Evolutionary conservation across 2,888 invertebrate genomes (phyloP), one percentile per base, ranked within the genome.

Genomic region (Pyrrhia umbra): DNA sequence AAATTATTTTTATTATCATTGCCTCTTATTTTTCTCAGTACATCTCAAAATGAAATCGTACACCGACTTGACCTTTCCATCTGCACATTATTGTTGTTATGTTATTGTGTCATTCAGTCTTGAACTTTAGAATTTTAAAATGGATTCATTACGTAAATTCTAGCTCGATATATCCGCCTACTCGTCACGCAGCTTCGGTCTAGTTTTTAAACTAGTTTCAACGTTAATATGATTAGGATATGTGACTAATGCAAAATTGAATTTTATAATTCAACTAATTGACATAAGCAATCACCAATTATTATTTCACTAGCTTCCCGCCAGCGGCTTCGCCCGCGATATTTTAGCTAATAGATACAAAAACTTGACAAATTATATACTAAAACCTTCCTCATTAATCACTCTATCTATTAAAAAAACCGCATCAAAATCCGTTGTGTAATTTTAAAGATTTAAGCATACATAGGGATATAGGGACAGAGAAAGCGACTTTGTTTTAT

Each of bases 41-140:
- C 68, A 56, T 49, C 46, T 71, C 71, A 69, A 55, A 75, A 68
- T 74, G 27, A 75, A 75, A 70, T 69, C 63, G 27, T 58, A 59
- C 37, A 25, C 56, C 9, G 13, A 39, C 16, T 1, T 76, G 76
- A 71, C 73, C 77, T 76, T 71, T 73, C 49, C 16, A 51, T 71
- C 46, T 30, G 21, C 46, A 2, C 47, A 54, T 40, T 71, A 73
- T 71, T 75, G 37, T 75, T 75, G 59, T 75, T 70, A 40, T 64
- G 15, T 40, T 16, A 72, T 60, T 71, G 73, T 75, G 62, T 68
- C 62, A 72, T 55, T 51, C 73, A 68, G 20, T 61, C 75, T 78
- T 69, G 65, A 69, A 73, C 68, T 75, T 67, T 72, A 45, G 9
- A 66, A 71, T 57, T 58, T 34, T 51, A 51, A 65, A 60, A 30